Evolutionary conservation across 2,888 invertebrate genomes (phyloP).

Genomic region (Brachyptera risi): DNA sequence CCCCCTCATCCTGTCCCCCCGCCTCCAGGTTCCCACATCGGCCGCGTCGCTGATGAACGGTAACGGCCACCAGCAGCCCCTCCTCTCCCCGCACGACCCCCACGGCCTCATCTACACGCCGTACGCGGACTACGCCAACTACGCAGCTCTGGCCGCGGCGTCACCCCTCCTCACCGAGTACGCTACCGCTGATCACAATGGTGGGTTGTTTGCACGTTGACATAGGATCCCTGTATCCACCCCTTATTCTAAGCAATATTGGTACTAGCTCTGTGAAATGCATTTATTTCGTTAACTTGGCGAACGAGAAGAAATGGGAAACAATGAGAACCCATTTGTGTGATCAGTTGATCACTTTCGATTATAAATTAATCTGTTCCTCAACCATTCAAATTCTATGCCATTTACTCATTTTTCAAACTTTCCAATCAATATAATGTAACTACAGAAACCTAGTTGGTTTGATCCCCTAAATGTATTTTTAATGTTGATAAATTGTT

Average conservation of each 20-base stretch:
- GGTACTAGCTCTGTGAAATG: slow-evolving; percentile 17
- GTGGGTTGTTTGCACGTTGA: slow-evolving; percentile 90
- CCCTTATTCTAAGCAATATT: slow-evolving; percentile 27
- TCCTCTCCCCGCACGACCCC: slow-evolving; percentile 63
- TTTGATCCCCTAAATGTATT: too few relatives aligned
- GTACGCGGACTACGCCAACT: slow-evolving; percentile 86
- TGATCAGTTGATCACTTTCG: too few relatives aligned
- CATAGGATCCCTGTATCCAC: slow-evolving; percentile 48
- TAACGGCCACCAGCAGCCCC: slow-evolving; percentile 55
- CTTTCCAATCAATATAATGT: too few relatives aligned
- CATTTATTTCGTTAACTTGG: too few relatives aligned
- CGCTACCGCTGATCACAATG: slow-evolving; percentile 86
- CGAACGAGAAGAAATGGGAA: too few relatives aligned
- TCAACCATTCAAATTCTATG: too few relatives aligned
- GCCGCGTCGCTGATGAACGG: slow-evolving; percentile 60
- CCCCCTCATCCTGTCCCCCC: slow-evolving; percentile 86
- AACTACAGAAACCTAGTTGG: too few relatives aligned
- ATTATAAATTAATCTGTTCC: too few relatives aligned
- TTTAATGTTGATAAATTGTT: too few relatives aligned
- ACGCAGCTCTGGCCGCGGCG: slow-evolving; percentile 73
- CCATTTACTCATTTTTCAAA: too few relatives aligned
- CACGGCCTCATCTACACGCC: slow-evolving; percentile 83
- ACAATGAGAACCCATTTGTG: too few relatives aligned
- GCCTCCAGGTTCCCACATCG: slow-evolving; percentile 78
- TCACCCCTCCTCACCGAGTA: slow-evolving; percentile 81